These are phyloP conservation scores for Hydrozoanthus gracilis DNA, from an alignment of 92 coral and sea anemone species.

Conservation along the genomic window DNA sequence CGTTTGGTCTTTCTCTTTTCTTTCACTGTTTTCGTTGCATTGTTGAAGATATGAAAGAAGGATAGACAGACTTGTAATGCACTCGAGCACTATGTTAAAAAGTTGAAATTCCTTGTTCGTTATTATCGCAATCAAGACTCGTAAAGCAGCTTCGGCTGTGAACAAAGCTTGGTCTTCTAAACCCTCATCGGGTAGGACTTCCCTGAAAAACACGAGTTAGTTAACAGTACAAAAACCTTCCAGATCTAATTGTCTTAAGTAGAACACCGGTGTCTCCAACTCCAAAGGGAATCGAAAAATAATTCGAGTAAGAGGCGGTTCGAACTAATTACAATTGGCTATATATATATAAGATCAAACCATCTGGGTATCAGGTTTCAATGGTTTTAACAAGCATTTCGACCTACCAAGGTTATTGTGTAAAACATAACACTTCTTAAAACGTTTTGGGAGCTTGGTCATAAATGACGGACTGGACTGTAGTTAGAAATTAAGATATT, in stretches of 20 bases:
- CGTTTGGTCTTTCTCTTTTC: no score
- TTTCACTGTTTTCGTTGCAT: background rate
- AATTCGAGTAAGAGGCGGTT: no score
- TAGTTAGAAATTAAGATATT: background rate
- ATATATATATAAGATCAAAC: no score
- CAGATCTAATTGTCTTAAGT: background rate
- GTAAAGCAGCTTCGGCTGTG: conserved; percentile 1
- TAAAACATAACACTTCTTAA: no score
- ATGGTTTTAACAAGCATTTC: no score
- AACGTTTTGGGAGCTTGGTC: no score
- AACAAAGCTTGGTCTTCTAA: conserved; percentile 6
- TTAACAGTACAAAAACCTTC: background rate
- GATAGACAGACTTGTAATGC: background rate
- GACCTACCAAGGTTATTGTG: no score
- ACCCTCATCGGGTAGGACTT: background rate
- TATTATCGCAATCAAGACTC: background rate
- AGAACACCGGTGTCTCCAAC: background rate
- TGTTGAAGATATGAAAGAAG: conserved; percentile 14
- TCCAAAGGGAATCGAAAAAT: no score
- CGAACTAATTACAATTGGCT: no score
- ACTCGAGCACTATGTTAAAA: background rate
- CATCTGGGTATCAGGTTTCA: no score
- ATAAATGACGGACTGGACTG: background rate
- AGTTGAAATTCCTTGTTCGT: background rate
- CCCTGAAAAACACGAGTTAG: background rate